Conservation (phyloP, 2,888 invertebrate genomes). For the Eupeodes luniger region DNA sequence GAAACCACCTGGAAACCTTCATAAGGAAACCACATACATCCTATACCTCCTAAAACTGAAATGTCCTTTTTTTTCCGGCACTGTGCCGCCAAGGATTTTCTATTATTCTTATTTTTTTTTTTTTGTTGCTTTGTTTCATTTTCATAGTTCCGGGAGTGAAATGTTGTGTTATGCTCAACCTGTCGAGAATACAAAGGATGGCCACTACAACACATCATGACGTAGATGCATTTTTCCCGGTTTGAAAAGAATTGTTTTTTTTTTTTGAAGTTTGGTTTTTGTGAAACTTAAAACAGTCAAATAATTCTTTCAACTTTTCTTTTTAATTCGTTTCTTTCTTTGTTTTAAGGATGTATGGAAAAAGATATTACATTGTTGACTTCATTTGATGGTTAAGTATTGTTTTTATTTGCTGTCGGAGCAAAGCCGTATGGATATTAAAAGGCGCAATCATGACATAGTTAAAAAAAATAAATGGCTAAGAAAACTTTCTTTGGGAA, state of each 20-base stretch:
- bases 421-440: not conserved
- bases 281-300: slow-evolving; percentile 32
- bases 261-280: not conserved
- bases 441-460: slow-evolving; percentile 27
- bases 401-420: not conserved
- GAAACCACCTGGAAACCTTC: slow-evolving; percentile 37
- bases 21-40: not conserved
- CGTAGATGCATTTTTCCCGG: slow-evolving; percentile 74
- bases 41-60: not conserved
- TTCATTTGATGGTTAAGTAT: slow-evolving; percentile 9
- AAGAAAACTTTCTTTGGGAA: not conserved
- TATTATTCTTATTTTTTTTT: not conserved
- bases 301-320: slow-evolving; percentile 43
- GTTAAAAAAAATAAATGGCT: too few species aligned
- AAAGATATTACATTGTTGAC: slow-evolving; percentile 9
- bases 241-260: slow-evolving; percentile 28
- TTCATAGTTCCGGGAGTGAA: slow-evolving; percentile 64
- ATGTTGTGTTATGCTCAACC: slow-evolving; percentile 69
- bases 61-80: slow-evolving; percentile 14
- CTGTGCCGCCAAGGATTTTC: not conserved
- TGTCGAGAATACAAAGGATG: slow-evolving; percentile 65
- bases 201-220: slow-evolving; percentile 65
- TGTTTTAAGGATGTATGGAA: not conserved
- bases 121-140: not conserved
- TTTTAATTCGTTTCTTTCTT: slow-evolving; percentile 25